Evolutionary conservation across 2,113 vertebrate species (phyloP).

Genomic region (Melanocharis versteri): DNA sequence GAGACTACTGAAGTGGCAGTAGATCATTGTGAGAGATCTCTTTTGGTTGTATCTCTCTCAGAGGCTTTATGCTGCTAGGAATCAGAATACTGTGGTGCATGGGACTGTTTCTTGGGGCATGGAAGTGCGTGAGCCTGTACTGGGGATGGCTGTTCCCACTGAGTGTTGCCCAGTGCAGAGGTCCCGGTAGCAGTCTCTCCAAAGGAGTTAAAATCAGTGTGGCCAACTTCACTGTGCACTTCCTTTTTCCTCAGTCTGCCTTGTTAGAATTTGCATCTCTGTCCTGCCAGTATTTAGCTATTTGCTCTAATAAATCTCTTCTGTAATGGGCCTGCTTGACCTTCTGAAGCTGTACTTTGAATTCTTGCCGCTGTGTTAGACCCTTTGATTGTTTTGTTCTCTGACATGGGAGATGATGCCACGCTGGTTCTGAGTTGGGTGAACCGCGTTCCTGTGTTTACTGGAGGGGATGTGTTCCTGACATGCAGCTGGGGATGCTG

Average conservation of each 20-base stretch:
- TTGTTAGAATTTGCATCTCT: neutral
- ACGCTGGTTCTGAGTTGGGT: neutral
- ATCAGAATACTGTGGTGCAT: neutral
- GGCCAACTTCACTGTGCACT: neutral
- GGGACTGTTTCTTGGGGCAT: neutral
- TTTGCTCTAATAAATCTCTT: neutral
- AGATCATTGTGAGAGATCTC: neutral
- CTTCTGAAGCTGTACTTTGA: neutral
- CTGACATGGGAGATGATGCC: neutral
- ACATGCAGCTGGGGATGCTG: accelerated
- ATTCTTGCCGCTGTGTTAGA: neutral
- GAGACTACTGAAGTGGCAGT: neutral
- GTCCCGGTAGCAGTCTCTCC: neutral
- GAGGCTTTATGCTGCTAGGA: neutral
- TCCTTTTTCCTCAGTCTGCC: neutral
- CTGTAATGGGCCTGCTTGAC: neutral
- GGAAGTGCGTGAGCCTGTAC: neutral
- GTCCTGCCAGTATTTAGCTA: neutral
- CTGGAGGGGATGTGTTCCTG: neutral
- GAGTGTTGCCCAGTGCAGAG: neutral
- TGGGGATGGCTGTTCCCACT: accelerated
- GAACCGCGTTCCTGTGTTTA: neutral
- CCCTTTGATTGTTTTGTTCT: neutral
- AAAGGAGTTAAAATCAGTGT: neutral
- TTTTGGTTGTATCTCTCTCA: neutral